Evolutionary conservation across 2,113 vertebrate species (phyloP).

Genomic region (Reinhardtius hippoglossoides): DNA sequence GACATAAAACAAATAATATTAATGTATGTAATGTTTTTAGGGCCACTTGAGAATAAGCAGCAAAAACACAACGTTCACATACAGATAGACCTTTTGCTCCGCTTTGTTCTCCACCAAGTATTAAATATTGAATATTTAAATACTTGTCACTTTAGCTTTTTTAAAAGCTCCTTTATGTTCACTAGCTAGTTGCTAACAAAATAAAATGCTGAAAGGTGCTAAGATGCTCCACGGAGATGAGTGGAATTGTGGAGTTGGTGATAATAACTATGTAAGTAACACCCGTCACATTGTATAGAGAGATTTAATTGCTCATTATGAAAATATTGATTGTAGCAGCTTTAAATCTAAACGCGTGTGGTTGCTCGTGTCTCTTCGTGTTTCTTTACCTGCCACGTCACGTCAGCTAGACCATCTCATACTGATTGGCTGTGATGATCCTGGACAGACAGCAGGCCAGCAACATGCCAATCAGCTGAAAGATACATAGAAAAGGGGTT

Average conservation of each 20-base stretch:
- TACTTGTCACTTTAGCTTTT: too few species aligned
- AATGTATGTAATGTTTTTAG: neutral
- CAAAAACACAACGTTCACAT: too few species aligned
- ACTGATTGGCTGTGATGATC: conserved; percentile 99
- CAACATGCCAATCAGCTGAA: conserved; percentile 97
- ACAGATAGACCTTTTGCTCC: neutral
- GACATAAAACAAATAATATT: neutral
- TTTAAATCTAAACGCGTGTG: neutral
- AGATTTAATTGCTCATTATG: too few species aligned
- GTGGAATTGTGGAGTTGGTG: neutral
- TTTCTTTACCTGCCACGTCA: conserved; percentile 82
- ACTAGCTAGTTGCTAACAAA: neutral
- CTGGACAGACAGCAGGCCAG: conserved; percentile 98
- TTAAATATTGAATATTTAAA: too few species aligned
- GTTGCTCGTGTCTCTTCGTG: neutral
- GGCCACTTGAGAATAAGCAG: neutral
- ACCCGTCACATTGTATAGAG: too few species aligned
- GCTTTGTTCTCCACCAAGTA: neutral
- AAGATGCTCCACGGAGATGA: neutral
- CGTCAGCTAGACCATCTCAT: conserved; percentile 96
- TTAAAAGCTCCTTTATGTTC: too few species aligned
- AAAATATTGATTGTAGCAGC: too few species aligned
- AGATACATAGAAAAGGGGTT: conserved; percentile 24
- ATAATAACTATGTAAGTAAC: too few species aligned
- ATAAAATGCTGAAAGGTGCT: neutral